Conservation (phyloP, 2,113 vertebrate genomes). For the Sceloporus undulatus region DNA sequence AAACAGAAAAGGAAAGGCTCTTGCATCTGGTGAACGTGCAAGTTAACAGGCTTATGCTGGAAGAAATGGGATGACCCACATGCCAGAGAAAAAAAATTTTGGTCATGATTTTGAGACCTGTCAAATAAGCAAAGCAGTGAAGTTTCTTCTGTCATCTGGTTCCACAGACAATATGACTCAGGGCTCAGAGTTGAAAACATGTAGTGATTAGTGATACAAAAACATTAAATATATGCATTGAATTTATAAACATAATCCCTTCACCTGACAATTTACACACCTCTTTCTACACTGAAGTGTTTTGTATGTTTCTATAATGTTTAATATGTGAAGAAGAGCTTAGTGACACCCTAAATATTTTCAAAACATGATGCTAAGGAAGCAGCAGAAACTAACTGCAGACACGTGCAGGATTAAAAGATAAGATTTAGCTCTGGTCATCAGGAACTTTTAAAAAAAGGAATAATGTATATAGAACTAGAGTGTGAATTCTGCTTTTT, state of each 20-base stretch:
- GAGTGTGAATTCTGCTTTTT: not conserved
- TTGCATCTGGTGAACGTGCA: not conserved
- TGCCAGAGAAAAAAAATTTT: not conserved
- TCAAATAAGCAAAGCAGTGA: not conserved
- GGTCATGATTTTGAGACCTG: not conserved
- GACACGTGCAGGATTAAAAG: not conserved
- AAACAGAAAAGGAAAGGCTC: not conserved
- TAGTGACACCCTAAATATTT: not conserved
- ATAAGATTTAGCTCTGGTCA: not conserved
- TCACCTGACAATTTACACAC: not conserved
- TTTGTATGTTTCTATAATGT: not conserved
- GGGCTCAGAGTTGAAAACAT: not conserved
- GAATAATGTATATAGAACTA: accelerated
- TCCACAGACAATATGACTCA: not conserved
- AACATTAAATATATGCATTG: not conserved
- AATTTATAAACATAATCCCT: not conserved
- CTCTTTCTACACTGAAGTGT: not conserved
- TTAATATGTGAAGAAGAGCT: not conserved
- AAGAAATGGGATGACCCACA: not conserved
- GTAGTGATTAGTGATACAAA: not conserved
- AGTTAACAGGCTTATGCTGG: not conserved
- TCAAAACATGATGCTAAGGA: not conserved
- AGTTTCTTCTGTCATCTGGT: not conserved
- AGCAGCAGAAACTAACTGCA: not conserved
- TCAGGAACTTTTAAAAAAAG: not conserved